Evolutionary conservation across 2,797 vertebrate species (phyloP).

Genomic region (Dermochelys coriacea): DNA sequence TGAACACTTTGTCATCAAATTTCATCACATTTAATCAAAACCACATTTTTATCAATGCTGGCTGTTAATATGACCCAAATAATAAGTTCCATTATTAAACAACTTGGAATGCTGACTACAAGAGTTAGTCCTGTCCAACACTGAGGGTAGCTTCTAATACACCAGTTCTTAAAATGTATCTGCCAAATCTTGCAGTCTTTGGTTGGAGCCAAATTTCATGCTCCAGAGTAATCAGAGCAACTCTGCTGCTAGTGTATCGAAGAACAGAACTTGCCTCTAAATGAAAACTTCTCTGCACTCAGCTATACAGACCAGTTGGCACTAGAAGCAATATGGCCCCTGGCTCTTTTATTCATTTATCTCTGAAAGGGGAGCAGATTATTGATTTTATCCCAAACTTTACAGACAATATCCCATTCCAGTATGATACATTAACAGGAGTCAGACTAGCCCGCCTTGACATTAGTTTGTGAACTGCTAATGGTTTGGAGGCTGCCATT

Average conservation of each 20-base stretch:
- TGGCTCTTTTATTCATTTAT: rapidly evolving
- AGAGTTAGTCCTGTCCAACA: background rate
- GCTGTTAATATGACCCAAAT: no score
- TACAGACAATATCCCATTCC: background rate
- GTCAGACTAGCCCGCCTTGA: background rate
- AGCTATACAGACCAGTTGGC: background rate
- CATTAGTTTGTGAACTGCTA: background rate
- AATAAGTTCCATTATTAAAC: no score
- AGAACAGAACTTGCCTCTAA: background rate
- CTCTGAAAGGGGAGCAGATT: background rate
- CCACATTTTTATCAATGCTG: no score
- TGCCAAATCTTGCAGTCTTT: background rate
- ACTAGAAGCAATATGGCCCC: background rate
- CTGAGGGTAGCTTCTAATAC: background rate
- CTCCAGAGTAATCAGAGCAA: background rate
- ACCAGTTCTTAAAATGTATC: background rate
- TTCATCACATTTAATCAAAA: background rate
- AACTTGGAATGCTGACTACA: no score
- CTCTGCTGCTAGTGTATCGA: background rate
- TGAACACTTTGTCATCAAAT: background rate
- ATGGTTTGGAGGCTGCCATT: background rate
- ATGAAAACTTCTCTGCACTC: background rate
- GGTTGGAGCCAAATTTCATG: background rate
- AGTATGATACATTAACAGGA: background rate
- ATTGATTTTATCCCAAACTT: background rate